Base-by-base conservation (phyloP, 2,113 vertebrate species). In the Cranoglanis bouderius region DNA sequence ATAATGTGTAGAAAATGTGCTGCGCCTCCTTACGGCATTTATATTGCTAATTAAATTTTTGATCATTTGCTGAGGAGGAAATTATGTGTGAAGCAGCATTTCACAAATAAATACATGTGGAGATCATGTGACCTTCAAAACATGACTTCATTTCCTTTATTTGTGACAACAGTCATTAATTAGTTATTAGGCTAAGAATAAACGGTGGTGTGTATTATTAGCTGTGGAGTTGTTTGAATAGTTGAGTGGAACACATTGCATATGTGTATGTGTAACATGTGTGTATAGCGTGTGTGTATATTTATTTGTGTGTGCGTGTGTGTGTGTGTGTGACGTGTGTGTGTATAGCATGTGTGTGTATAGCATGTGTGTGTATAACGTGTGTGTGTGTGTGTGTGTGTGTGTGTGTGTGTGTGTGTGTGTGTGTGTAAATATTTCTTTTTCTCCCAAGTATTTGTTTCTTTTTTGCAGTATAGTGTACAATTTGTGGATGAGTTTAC, bases 11-110 rank as follows among this genome's bases (percentile, higher is more conserved):
- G 94, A 96, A 96, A 97, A 97, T 97, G 97, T 97, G 95, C 96
- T 43, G 55, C 1, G 24, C 55, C 55, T 96, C 96, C 92, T 96
- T 90, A 95, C 95, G 96, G 98, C 97, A 98, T 99, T 99, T 99
- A 99, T 99, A 98, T 97, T 97, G 97, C 98, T 99, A 99, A 99
- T 99, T 99, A 99, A 97, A 96, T 98, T 98, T 57, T 97, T 63
- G 96, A 97, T 97, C 97, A 97, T 97, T 97, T 97, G 95, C 95
- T 92, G 95, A 95, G 95, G 96, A 94, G 93, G 92, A 49, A 94
- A 96, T 96, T 96, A 96, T 96, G 95, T 95, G 94, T 90, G 94
- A 95, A 95, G 96, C 92, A 96, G 92, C 91, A 70, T 91, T 92
- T 92, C 88, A 77, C 90, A 95, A 93, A 95, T 95, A 95, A 35